Percentiles rank a stretch among this genome's conserved stretches.
phyloP scores from a whole-genome alignment of 2,113 vertebrate species.

The Ptychochromis oligacanthus region DNA sequence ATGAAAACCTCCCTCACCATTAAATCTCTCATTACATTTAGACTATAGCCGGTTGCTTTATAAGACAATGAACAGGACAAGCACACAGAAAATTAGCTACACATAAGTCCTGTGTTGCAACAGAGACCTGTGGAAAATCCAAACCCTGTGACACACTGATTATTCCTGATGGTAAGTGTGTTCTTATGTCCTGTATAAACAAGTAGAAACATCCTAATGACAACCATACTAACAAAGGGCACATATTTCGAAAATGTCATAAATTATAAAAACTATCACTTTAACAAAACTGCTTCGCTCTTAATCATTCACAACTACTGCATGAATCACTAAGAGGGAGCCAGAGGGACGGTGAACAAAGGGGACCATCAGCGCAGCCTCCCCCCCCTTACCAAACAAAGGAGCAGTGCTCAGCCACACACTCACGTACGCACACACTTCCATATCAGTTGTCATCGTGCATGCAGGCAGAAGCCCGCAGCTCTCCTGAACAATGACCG shows the following conservation, averaged over 20 bases:
- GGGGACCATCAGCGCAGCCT: constrained; percentile 41
- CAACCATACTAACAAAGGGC: background rate
- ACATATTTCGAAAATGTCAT: fast-evolving
- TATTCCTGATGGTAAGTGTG: background rate
- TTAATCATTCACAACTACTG: background rate
- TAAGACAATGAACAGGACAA: background rate
- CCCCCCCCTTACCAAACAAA: constrained; percentile 64
- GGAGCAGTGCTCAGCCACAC: constrained; percentile 55
- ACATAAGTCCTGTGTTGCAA: constrained; percentile 18
- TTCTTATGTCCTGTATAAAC: background rate
- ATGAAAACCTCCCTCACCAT: background rate
- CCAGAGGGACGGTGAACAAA: constrained; percentile 60
- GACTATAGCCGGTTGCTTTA: background rate
- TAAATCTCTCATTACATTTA: background rate
- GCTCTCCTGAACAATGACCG: constrained; percentile 34
- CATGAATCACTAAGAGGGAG: background rate
- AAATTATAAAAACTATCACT: background rate
- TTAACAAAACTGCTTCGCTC: background rate
- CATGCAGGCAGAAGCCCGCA: constrained; percentile 18
- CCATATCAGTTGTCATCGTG: constrained; percentile 31
- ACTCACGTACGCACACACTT: constrained; percentile 13
- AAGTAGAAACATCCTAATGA: background rate
- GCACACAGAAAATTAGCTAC: background rate
- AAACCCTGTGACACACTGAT: background rate
- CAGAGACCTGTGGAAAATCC: background rate